Base-by-base conservation (phyloP, 2,113 vertebrate species). In the Corythaeola cristata region DNA sequence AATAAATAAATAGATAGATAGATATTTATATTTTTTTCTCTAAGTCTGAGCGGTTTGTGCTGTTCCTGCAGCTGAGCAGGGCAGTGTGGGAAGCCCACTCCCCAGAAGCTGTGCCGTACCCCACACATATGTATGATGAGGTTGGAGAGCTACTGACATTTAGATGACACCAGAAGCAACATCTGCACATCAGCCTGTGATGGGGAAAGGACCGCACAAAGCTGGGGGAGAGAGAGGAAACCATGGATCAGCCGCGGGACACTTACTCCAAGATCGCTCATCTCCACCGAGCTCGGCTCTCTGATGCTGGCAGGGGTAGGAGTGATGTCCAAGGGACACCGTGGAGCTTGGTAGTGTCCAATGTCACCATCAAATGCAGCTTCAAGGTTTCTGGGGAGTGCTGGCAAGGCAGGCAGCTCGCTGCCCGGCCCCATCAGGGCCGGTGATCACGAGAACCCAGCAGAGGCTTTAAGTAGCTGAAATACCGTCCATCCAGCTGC, bases 211-310 rank as follows among this genome's bases (percentile, higher is more conserved):
- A 55, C 5, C 1, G 2, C 9, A 24, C 33, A 72, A 73, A 76
- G 45, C 24, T 3, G 2, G 24, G 9, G 30, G n/a, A 58, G 53
- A 63, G 52, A 37, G 14, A 16, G 30, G 23, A 28, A 49, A 44
- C 2, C 7, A 11, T 0, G 2, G 35, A 35, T 27, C 56, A 56
- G 26, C 8, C 0, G 0, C 8, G 26, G 15, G 39, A 3, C 6
- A 68, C 81, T 68, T 62, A 26, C 35, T 68, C 49, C 6, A n/a
- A 35, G 30, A 22, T 49, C 1, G 3, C 11, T 60, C 12, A 4
- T 32, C 24, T 58, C 67, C 35, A n/a, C 56, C 3, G 3, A 58
- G 30, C 50, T 83, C 22, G 52, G 49, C 15, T 63, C 26, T 35
- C 19, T 1, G 1, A 8, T 52, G 41, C 76, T 0, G 1, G 14